phyloP scores from a whole-genome alignment of 2,888 invertebrate species.

The Portevinia maculata region DNA sequence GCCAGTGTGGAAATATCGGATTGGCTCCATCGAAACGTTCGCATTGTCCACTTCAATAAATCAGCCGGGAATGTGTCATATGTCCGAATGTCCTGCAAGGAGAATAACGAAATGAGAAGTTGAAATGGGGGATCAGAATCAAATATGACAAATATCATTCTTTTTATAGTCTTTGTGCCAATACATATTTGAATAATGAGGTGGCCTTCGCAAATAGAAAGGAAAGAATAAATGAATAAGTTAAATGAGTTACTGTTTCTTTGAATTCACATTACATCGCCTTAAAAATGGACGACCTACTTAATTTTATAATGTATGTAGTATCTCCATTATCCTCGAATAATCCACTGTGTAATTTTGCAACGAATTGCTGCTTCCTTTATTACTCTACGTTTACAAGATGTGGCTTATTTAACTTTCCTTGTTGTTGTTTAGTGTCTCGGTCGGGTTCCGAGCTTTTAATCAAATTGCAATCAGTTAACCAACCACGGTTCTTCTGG shows the following conservation, averaged over 20 bases:
- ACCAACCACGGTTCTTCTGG: conserved; percentile 12
- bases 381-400: conserved; percentile 46
- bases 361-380: conserved; percentile 50
- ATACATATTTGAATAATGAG: conserved; percentile 1
- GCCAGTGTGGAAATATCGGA: conserved; percentile 35
- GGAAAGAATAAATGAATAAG: conserved; percentile 30
- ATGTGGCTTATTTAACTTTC: conserved; percentile 30
- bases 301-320: not conserved
- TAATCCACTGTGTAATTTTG: conserved; percentile 52
- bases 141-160: conserved; percentile 53
- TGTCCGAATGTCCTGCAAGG: conserved; percentile 61
- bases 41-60: conserved; percentile 69
- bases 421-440: conserved; percentile 34
- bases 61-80: conserved; percentile 66
- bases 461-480: conserved; percentile 69
- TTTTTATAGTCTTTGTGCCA: conserved; percentile 46
- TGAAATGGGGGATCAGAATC: conserved; percentile 6
- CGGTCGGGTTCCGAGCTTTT: conserved; percentile 18
- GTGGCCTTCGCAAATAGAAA: conserved; percentile 2
- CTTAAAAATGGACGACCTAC: too few relatives aligned
- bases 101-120: conserved; percentile 5
- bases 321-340: conserved; percentile 43
- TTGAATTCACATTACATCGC: too few relatives aligned
- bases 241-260: conserved; percentile 9
- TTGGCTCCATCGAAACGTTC: conserved; percentile 43